Evolutionary conservation across 2,113 vertebrate species (phyloP).

Genomic region (Penelope pileata): DNA sequence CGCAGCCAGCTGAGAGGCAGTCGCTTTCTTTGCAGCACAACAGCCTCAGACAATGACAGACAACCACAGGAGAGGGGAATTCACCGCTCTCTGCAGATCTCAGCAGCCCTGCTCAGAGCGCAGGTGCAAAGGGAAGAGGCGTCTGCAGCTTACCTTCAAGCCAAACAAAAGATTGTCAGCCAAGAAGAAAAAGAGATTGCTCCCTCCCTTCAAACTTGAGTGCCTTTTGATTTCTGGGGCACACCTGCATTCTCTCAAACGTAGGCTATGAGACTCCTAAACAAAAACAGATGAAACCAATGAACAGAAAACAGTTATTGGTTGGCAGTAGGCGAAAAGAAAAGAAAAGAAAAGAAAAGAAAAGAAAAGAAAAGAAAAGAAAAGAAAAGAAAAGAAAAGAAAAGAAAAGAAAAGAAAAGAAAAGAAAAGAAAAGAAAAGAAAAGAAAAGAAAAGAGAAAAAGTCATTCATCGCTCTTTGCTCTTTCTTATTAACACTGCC

Average conservation of each 20-base stretch:
- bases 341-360: too few species aligned
- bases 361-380: too few species aligned
- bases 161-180: background rate
- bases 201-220: background rate
- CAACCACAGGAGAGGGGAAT: background rate
- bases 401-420: too few species aligned
- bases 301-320: background rate
- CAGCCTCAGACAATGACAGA: background rate
- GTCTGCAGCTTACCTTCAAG: background rate
- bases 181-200: background rate
- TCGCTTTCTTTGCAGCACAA: background rate
- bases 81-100: background rate
- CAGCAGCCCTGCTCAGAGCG: background rate
- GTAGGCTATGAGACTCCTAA: background rate
- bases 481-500: background rate
- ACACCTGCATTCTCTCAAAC: constrained; percentile 6
- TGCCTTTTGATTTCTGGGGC: background rate
- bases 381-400: too few species aligned
- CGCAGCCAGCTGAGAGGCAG: background rate
- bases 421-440: too few species aligned
- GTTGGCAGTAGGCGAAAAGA: background rate
- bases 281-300: background rate
- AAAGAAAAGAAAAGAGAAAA: too few species aligned
- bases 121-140: background rate
- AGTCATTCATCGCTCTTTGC: background rate